Base-by-base conservation (phyloP, 2,797 vertebrate species). In the Sebastolobus altivelis region DNA sequence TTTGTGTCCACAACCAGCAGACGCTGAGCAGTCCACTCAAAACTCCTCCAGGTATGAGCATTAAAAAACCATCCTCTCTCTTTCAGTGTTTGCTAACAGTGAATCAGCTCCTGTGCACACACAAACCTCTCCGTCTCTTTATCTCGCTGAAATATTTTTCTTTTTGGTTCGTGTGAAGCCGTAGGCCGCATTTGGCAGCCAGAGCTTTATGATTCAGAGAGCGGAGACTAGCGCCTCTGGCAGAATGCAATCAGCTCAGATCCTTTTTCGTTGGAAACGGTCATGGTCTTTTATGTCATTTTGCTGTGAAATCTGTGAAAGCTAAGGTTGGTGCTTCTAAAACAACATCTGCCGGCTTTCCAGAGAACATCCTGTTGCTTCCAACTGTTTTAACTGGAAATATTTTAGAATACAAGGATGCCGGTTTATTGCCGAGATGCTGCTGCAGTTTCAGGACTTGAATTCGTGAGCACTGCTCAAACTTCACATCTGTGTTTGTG, bases 391-490 rank as follows among this genome's bases (percentile, higher is more conserved):
- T n/a, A 52, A 76, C 66, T 16, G 27, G 1, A 73, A 62, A 20
- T 3, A 61, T 82, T 65, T 70, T 22, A 20, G 27, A 37, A 9
- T 13, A 43, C 10, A 11, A 43, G 6, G 70, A 59, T 16, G 37
- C 1, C 0, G 4, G n/a, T 56, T 66, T 54, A 59, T 37, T 46
- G 18, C 61, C 5, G 5, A 12, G 20, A 67, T 31, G 56, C 38
- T 37, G 31, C 33, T 70, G 38, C 5, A 52, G 46, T 60, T 73
- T 55, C 40, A 65, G 72, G 22, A 67, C 67, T 68, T 78, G 40
- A 81, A 75, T 80, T 61, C 68, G n/a, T 43, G 20, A 52, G 38
- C 8, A 6, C 20, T 16, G 52, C 61, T 80, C 35, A 83, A 83
- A 40, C 14, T 59, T 63, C 16, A 49, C 14, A 20, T 49, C 18